phyloP scores from a whole-genome alignment of 64 coral and sea anemone species.

The Montipora cactus region DNA sequence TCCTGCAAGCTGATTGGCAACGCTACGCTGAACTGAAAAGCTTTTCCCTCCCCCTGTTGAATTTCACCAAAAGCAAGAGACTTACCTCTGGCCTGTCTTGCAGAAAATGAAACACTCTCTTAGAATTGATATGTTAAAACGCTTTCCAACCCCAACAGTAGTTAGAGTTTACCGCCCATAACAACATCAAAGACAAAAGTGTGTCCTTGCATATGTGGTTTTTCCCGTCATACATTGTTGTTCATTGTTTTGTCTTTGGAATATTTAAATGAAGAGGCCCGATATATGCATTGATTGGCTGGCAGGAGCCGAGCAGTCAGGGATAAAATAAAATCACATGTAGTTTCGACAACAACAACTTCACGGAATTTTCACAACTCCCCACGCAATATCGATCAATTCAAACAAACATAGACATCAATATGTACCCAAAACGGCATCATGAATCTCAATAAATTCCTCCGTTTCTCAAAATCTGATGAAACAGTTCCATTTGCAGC shows the following conservation, averaged over 20 bases:
- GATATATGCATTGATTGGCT: slow-evolving; percentile 13
- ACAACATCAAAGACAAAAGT: slow-evolving; percentile 9
- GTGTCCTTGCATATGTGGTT: slow-evolving; percentile 7
- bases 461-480: not conserved
- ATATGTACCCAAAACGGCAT: not conserved
- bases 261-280: slow-evolving; percentile 24
- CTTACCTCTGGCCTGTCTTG: slow-evolving; percentile 21
- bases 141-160: not conserved
- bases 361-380: not conserved
- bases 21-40: not conserved
- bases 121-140: not conserved
- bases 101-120: not conserved
- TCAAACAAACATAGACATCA: not conserved
- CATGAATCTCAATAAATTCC: too few relatives aligned
- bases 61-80: not conserved
- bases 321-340: slow-evolving; percentile 10
- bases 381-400: not conserved
- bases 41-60: not conserved
- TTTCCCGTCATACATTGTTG: slow-evolving; percentile 16
- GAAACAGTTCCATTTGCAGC: not conserved
- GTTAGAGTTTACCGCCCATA: slow-evolving; percentile 23
- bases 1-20: not conserved
- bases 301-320: not conserved
- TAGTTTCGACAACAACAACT: slow-evolving; percentile 46
- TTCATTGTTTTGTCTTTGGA: slow-evolving; percentile 40